Conservation (phyloP, 2,888 invertebrate species). For the Scrobipalpa costella region DNA sequence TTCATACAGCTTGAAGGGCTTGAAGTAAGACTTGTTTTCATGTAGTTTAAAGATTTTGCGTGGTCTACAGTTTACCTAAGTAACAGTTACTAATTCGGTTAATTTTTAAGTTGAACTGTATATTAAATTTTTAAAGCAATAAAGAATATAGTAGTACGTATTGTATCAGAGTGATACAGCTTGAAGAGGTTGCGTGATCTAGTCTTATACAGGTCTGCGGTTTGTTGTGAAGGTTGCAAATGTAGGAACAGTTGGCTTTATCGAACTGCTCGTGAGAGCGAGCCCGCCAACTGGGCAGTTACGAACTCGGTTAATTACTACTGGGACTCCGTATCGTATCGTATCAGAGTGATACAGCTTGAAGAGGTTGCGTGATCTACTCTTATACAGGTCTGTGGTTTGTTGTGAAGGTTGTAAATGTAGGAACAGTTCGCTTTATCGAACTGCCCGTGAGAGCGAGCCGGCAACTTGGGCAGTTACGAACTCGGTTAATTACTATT, state of each 20-base stretch:
- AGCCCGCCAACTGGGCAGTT: background rate
- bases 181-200: too few relatives aligned
- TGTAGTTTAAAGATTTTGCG: too few relatives aligned
- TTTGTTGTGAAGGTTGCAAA: background rate
- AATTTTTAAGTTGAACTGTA: too few relatives aligned
- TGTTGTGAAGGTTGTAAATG: background rate
- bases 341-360: background rate
- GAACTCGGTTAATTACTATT: conserved; percentile 10
- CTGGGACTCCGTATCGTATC: background rate
- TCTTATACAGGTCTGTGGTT: background rate
- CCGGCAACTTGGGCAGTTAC: background rate
- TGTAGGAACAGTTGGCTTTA: conserved; percentile 4
- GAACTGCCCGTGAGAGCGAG: background rate
- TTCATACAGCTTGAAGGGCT: too few relatives aligned
- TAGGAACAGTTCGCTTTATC: conserved; percentile 4
- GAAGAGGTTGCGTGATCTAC: too few relatives aligned
- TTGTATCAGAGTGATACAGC: too few relatives aligned
- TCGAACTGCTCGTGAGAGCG: background rate
- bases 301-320: conserved; percentile 6
- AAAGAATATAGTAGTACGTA: too few relatives aligned
- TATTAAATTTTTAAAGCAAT: too few relatives aligned
- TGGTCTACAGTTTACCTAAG: too few relatives aligned
- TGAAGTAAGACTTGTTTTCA: too few relatives aligned
- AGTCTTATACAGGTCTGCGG: background rate
- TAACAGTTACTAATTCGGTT: too few relatives aligned